Conservation (phyloP, 2,888 invertebrate genomes). For the Drosophila subsilvestris region DNA sequence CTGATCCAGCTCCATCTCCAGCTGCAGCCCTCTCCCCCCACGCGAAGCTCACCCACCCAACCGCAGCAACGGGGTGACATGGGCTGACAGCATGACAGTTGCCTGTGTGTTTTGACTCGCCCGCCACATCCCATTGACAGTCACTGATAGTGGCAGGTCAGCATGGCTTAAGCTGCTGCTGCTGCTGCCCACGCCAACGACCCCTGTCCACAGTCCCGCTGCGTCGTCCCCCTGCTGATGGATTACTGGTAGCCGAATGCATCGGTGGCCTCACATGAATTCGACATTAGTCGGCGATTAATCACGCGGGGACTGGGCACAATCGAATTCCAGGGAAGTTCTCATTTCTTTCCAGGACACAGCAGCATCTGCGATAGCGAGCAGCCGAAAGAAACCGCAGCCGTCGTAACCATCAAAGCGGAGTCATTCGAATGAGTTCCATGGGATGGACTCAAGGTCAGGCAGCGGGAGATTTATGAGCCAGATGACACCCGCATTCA, state of each 20-base stretch:
- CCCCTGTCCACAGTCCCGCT: slow-evolving; percentile 16
- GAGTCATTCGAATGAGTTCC: not conserved
- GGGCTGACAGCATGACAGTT: slow-evolving; percentile 45
- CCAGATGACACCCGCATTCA: slow-evolving; percentile 73
- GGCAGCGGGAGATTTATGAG: slow-evolving; percentile 67
- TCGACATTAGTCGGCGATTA: slow-evolving; percentile 67
- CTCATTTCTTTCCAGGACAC: slow-evolving; percentile 56
- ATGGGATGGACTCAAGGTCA: slow-evolving; percentile 34
- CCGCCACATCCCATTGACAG: slow-evolving; percentile 64
- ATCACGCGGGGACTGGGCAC: slow-evolving; percentile 52
- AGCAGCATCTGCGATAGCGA: slow-evolving; percentile 43
- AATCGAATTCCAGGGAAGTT: slow-evolving; percentile 47
- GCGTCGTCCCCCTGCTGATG: not conserved
- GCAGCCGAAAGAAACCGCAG: slow-evolving; percentile 8
- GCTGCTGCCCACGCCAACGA: slow-evolving; percentile 38
- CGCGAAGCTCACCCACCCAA: slow-evolving; percentile 1
- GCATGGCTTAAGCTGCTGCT: slow-evolving; percentile 15
- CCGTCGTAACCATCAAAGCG: not conserved
- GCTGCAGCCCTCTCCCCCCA: not conserved
- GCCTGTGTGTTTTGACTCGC: slow-evolving; percentile 55
- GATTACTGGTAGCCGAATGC: slow-evolving; percentile 34
- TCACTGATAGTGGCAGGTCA: slow-evolving; percentile 62
- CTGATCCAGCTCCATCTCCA: slow-evolving; percentile 22
- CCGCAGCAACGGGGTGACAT: slow-evolving; percentile 61
- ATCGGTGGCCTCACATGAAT: slow-evolving; percentile 29